Base-by-base conservation (phyloP, 1,140 invertebrate genomes). In the Phthorimaea operculella region DNA sequence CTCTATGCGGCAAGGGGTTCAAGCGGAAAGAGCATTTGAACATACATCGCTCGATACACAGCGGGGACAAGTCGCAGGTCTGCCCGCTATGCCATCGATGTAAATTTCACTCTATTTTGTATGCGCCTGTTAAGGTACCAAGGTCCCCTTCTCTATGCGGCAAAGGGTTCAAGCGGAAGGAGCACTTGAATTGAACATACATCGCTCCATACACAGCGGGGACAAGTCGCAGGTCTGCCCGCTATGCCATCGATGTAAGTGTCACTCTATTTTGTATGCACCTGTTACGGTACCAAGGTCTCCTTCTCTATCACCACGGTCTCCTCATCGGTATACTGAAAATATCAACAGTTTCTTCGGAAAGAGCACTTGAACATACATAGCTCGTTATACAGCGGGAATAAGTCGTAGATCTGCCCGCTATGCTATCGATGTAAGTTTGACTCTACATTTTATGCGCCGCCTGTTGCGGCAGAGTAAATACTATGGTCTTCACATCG, bases 11-110 rank as follows among this genome's bases (percentile, higher is more conserved):
- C 75, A 93, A 93, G 68, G 90, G 87, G 0, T 94, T 93, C 72
- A 93, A 94, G 68, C 84, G 92, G 59, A 94, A 93, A 85, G 92
- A 94, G 63, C 92, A 94, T 68, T 74, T 94, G 12, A 93, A 92
- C 71, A 86, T 93, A 17, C 92, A 94, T 70, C 90, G 88, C 60
- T 89, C 92, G 10, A 93, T 93, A 64, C 92, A 94, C 68, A 91
- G 89, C 7, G 92, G 91, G 3, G 90, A 92, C 58, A 94, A 94
- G 72, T 91, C 89, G 6, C 90, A 94, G 66, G 87, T 88, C 7
- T 92, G 90, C 55, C 48, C 65, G n/a, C 44, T 82, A 1, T 84
- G 81, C 54, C 45, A 72, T 48, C 79, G 76, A 74, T 59, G 81
- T 80, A 60, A 73, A 74, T 34, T 7, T 34, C n/a, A n/a, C n/a